These are phyloP conservation scores for Antheraea yamamai DNA, from an alignment of 2,888 invertebrate species.

Conservation along the genomic window DNA sequence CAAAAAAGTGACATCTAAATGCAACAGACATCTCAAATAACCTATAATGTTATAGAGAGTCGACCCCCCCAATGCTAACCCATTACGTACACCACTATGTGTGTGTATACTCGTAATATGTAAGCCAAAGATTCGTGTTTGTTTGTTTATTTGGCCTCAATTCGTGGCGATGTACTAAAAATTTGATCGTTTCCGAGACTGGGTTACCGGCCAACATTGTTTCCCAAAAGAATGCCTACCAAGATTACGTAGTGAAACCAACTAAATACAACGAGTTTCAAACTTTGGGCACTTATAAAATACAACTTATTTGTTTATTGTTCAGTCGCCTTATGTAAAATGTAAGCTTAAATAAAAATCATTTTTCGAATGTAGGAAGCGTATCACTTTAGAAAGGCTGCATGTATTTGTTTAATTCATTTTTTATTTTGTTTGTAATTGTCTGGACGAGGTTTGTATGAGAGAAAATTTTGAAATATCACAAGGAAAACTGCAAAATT, in stretches of 20 bases:
- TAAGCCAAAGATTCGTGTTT: slow-evolving; percentile 16
- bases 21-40: neutral
- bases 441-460: too few relatives aligned
- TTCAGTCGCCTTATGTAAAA: neutral
- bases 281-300: neutral
- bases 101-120: slow-evolving; percentile 12
- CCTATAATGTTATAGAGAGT: neutral
- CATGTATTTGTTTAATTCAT: too few relatives aligned
- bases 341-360: neutral
- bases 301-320: too few relatives aligned
- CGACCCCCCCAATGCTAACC: neutral
- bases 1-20: neutral
- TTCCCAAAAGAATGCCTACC: neutral
- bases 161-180: slow-evolving; percentile 17
- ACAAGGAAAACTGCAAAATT: too few relatives aligned
- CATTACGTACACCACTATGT: neutral
- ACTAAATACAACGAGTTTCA: neutral
- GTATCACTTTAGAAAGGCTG: too few relatives aligned
- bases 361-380: too few relatives aligned
- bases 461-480: too few relatives aligned
- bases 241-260: neutral
- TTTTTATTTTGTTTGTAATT: too few relatives aligned
- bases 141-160: slow-evolving; percentile 20
- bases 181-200: slow-evolving; percentile 12
- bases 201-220: neutral